phyloP scores from a whole-genome alignment of 1,140 invertebrate species.

The Venustaconcha ellipsiformis region DNA sequence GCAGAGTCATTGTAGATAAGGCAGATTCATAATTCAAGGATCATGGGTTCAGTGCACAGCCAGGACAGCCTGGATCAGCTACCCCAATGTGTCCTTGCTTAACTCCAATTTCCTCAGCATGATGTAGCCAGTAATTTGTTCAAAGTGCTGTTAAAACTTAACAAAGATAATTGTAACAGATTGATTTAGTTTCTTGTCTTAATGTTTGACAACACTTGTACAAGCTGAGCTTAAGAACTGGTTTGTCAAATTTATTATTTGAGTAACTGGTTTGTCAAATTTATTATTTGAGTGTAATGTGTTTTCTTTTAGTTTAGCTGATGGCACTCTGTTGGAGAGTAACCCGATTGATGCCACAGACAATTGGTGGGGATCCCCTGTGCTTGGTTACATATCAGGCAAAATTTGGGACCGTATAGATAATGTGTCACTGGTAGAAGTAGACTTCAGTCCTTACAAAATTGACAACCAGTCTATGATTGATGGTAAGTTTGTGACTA shows the following conservation, averaged over 20 bases:
- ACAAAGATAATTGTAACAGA: too few species aligned
- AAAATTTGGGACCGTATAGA: slow-evolving; percentile 90
- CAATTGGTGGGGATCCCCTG: slow-evolving; percentile 99
- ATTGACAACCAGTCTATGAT: slow-evolving; percentile 84
- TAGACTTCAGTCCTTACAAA: slow-evolving; percentile 87
- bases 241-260: not conserved
- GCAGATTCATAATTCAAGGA: too few species aligned
- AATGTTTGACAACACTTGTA: too few species aligned
- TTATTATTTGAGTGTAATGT: not conserved
- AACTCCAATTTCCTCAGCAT: too few species aligned
- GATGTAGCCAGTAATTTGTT: too few species aligned
- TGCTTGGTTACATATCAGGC: slow-evolving; percentile 87
- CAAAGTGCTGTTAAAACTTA: too few species aligned
- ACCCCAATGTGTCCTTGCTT: too few species aligned
- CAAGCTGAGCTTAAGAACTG: not conserved
- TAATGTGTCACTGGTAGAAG: slow-evolving; percentile 85
- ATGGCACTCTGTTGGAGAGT: slow-evolving; percentile 22
- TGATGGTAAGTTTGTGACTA: slow-evolving; percentile 63
- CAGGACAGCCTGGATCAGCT: too few species aligned
- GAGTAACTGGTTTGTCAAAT: not conserved
- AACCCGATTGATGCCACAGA: slow-evolving; percentile 84
- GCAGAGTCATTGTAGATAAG: too few species aligned
- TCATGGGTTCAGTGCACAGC: too few species aligned
- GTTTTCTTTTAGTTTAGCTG: slow-evolving; percentile 27
- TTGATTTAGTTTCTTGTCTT: too few species aligned